Evolutionary conservation across 53 echinoderm and acorn worm genomes (phyloP).

Genomic region (Holothuria leucospilota): DNA sequence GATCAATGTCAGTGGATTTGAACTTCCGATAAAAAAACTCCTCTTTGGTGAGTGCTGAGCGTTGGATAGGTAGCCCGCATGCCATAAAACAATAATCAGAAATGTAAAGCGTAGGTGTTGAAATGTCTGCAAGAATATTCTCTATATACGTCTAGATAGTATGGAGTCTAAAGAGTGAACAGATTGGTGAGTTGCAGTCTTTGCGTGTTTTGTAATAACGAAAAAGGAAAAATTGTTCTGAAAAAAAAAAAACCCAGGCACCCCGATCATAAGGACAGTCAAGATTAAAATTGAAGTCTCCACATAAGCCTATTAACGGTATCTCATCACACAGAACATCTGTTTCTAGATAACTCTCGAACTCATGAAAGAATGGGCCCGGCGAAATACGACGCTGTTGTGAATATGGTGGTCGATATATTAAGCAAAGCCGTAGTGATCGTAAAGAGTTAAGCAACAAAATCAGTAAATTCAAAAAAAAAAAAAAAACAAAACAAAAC

Average conservation of each 20-base stretch:
- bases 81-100: background rate
- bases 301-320: background rate
- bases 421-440: too few species aligned
- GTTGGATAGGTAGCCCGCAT: background rate
- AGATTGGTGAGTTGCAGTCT: conserved; percentile 3
- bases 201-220: background rate
- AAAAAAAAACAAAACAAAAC: too few species aligned
- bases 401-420: too few species aligned
- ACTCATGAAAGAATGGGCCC: background rate
- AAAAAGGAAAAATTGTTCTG: background rate
- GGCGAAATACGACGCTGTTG: background rate
- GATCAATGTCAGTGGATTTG: too few species aligned
- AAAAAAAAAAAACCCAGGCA: background rate
- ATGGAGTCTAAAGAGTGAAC: background rate
- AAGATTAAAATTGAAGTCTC: background rate
- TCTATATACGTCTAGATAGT: background rate
- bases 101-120: background rate
- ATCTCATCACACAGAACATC: conserved; percentile 5
- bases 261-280: background rate
- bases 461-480: too few species aligned
- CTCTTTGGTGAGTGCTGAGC: too few species aligned
- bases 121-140: background rate
- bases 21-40: background rate
- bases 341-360: background rate
- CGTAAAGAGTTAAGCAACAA: too few species aligned